Conservation (phyloP, 2,797 vertebrate genomes). For the Chiroxiphia lanceolata region DNA sequence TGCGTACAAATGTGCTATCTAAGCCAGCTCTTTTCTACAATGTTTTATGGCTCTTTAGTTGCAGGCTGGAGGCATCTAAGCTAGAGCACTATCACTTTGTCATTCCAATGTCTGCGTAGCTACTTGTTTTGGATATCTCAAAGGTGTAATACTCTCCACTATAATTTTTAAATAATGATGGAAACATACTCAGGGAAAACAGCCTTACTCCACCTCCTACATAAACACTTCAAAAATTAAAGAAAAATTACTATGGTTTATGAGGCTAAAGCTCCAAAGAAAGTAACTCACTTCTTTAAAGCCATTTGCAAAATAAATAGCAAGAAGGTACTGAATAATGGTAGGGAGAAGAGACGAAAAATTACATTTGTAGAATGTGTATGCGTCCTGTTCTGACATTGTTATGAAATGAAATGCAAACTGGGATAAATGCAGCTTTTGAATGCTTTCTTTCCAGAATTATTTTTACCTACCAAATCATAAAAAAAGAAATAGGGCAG, state of each 20-base stretch:
- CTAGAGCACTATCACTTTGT: constrained; percentile 2
- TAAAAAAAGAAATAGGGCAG: background rate
- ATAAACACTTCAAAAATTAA: background rate
- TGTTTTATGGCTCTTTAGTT: constrained; percentile 32
- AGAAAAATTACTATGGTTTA: background rate
- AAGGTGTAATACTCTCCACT: background rate
- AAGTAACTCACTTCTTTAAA: background rate
- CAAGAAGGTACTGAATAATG: background rate
- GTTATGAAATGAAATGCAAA: background rate
- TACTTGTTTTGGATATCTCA: constrained; percentile 9
- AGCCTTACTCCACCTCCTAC: background rate
- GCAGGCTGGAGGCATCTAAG: background rate
- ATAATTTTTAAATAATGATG: constrained; percentile 28
- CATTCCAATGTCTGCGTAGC: constrained; percentile 25
- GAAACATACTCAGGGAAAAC: background rate
- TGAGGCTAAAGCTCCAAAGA: background rate
- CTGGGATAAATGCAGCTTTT: background rate
- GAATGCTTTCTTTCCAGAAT: background rate
- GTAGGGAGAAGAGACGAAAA: background rate
- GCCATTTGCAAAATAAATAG: background rate
- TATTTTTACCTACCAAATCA: background rate
- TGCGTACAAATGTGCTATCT: background rate
- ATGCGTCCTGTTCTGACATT: background rate
- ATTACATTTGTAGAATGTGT: background rate
- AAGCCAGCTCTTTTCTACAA: background rate